These are phyloP conservation scores for Ethmia dodecea DNA, from an alignment of 2,888 invertebrate species.

Conservation along the genomic window DNA sequence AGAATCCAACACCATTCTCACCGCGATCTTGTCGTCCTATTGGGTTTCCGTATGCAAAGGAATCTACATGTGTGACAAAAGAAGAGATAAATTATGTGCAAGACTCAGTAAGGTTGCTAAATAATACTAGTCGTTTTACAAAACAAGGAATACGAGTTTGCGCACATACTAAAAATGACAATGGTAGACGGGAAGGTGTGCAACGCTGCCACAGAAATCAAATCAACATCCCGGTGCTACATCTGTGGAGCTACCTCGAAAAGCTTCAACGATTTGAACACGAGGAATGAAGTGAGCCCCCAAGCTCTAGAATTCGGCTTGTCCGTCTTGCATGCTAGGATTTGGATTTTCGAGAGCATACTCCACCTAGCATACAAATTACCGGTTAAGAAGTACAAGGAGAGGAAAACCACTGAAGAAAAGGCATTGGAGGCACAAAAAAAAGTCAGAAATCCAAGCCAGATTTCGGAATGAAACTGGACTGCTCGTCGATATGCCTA, in stretches of 20 bases:
- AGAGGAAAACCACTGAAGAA: neutral
- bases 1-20: slow-evolving; percentile 25
- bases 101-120: neutral
- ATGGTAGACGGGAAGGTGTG: too few relatives aligned
- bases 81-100: slow-evolving; percentile 14
- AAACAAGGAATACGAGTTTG: neutral
- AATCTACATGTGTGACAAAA: slow-evolving; percentile 17
- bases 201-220: slow-evolving; percentile 16
- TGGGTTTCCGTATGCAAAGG: slow-evolving; percentile 22
- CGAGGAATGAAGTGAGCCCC: too few relatives aligned
- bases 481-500: slow-evolving; percentile 4
- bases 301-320: neutral
- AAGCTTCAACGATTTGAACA: slow-evolving; percentile 7
- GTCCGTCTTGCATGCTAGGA: neutral
- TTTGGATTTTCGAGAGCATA: neutral
- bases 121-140: neutral
- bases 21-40: slow-evolving; percentile 27
- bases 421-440: neutral
- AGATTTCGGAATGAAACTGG: slow-evolving; percentile 4
- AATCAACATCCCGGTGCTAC: slow-evolving; percentile 14
- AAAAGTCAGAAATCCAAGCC: neutral
- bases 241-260: slow-evolving; percentile 9
- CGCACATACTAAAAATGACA: slow-evolving; percentile 10
- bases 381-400: neutral
- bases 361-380: neutral